Evolutionary conservation across 2,888 invertebrate genomes (phyloP).

Genomic region (Macrophya alboannulata): DNA sequence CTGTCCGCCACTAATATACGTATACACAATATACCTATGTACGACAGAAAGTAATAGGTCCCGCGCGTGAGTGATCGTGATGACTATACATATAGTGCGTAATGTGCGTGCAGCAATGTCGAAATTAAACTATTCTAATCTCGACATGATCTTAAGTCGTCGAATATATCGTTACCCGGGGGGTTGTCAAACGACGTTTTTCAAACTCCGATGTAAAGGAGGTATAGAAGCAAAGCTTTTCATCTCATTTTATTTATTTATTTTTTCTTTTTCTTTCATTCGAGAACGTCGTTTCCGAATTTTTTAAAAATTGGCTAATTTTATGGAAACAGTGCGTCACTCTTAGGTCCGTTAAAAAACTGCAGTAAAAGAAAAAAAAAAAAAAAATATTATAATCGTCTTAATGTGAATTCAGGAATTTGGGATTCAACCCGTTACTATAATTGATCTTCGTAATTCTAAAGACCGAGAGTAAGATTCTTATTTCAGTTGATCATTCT

Average conservation of each 20-base stretch:
- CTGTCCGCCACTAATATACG: not conserved
- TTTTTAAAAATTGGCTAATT: not conserved
- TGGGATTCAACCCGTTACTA: not conserved
- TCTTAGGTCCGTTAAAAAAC: not conserved
- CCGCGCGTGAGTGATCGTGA: not conserved
- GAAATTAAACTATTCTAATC: constrained; percentile 14
- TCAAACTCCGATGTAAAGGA: not conserved
- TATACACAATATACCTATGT: too few species aligned
- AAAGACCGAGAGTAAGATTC: too few species aligned
- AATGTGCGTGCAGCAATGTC: constrained; percentile 30
- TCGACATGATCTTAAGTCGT: constrained; percentile 32
- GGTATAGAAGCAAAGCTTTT: not conserved
- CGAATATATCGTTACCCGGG: not conserved
- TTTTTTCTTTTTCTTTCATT: not conserved
- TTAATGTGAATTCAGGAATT: not conserved
- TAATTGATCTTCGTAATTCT: too few species aligned
- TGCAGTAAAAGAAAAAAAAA: not conserved
- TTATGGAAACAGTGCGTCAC: not conserved
- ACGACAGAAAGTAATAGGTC: not conserved
- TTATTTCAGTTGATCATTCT: not conserved
- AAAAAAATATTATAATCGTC: not conserved
- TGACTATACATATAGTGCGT: not conserved
- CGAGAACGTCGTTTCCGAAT: not conserved
- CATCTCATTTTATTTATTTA: not conserved
- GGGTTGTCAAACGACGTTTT: not conserved